phyloP scores from a whole-genome alignment of 2,113 vertebrate species.

The Tretioscincus oriximinensis region DNA sequence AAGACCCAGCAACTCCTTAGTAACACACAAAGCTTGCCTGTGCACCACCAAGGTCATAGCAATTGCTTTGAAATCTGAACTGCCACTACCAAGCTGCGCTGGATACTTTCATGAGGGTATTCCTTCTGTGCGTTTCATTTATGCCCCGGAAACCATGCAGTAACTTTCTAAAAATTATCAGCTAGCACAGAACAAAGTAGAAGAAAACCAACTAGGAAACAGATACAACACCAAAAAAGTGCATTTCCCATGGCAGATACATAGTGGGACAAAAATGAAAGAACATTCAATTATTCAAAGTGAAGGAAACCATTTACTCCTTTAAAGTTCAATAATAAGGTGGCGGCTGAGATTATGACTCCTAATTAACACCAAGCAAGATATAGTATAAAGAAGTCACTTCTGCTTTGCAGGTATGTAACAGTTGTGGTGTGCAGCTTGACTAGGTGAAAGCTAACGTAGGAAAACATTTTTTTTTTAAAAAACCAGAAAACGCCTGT shows the following conservation, averaged over 20 bases:
- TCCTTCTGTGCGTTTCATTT: conserved; percentile 1
- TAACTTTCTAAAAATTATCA: neutral
- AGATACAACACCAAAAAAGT: neutral
- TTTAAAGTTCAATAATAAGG: neutral
- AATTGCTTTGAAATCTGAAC: conserved; percentile 13
- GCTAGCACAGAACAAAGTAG: conserved; percentile 9
- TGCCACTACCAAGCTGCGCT: neutral
- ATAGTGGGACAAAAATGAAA: neutral
- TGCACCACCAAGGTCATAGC: neutral
- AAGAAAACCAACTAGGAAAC: neutral
- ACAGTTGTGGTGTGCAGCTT: neutral
- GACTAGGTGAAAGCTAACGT: neutral
- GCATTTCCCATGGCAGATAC: rapidly evolving
- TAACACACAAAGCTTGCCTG: neutral
- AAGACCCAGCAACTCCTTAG: neutral
- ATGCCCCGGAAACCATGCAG: neutral
- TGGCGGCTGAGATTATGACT: conserved; percentile 14
- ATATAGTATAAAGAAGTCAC: neutral
- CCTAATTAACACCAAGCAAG: conserved; percentile 11
- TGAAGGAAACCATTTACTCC: neutral
- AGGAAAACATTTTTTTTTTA: neutral
- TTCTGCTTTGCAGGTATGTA: neutral
- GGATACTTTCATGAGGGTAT: conserved; percentile 12
- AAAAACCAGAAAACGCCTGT: neutral
- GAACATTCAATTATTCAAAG: neutral